These are phyloP conservation scores for Chelonus insularis DNA, from an alignment of 1,140 invertebrate species.

Conservation along the genomic window DNA sequence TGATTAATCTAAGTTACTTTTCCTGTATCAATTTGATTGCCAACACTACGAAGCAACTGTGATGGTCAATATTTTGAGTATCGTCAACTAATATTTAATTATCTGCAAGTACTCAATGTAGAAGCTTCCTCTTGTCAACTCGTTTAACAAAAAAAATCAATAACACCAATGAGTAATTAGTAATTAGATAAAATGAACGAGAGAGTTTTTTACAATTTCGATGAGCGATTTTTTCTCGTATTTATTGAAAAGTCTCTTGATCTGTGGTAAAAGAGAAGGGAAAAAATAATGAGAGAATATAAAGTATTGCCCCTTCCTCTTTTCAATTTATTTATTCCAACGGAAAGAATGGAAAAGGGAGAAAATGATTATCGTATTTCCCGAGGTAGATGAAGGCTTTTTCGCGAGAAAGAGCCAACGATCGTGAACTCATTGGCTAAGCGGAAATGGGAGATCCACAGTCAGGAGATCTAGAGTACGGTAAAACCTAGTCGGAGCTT, in stretches of 20 bases:
- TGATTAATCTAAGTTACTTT: too few relatives aligned
- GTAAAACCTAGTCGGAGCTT: background rate
- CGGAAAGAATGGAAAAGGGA: background rate
- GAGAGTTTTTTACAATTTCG: too few relatives aligned
- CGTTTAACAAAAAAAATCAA: too few relatives aligned
- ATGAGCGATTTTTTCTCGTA: too few relatives aligned
- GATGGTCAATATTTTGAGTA: too few relatives aligned
- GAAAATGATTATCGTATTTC: constrained; percentile 18
- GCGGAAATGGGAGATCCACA: background rate
- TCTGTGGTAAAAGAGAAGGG: background rate
- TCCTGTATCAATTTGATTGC: too few relatives aligned
- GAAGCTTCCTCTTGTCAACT: too few relatives aligned
- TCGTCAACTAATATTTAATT: too few relatives aligned
- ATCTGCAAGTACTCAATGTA: too few relatives aligned
- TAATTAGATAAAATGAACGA: background rate
- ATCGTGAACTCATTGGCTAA: constrained; percentile 13
- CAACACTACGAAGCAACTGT: too few relatives aligned
- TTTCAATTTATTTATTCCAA: background rate
- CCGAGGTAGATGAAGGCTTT: background rate
- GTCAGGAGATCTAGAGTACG: background rate
- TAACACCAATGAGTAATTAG: too few relatives aligned
- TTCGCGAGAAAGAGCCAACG: constrained; percentile 2
- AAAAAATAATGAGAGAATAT: background rate
- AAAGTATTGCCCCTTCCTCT: background rate
- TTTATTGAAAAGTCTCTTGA: background rate